Base-by-base conservation (phyloP, 2,797 vertebrate genomes). In the Girardinus metallicus region DNA sequence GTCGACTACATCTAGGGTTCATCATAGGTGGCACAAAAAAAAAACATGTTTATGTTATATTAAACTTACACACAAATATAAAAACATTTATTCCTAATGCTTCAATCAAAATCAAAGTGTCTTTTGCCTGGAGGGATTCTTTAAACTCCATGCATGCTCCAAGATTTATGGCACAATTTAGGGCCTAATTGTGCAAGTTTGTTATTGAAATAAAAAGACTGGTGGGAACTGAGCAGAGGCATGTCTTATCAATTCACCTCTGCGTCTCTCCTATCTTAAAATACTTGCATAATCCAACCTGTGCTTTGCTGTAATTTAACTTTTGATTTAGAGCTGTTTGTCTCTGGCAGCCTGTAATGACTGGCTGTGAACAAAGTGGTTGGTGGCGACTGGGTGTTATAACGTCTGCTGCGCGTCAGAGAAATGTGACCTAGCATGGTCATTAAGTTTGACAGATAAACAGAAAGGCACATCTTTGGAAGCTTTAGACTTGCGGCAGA, bases 151-250 rank as follows among this genome's bases (percentile, higher is more conserved):
- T 88, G 90, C 82, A 74, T 93, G 85, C 88, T 90, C 82, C 77
- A 91, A 93, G 92, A 94, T 95, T 95, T 94, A 94, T 92, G 82
- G 53, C 79, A 43, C 87, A 94, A 91, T 93, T 95, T 91, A 92
- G 87, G 90, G 94, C 87, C 91, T 94, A 94, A 95, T 95, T 95
- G 93, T 93, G 86, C 47, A 73, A 85, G 70, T 94, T 94, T 94
- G 91, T 94, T 95, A 93, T 92, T 93, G 88, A 90, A 93, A 91
- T 95, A 92, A 10, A 89, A 95, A 95, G 89, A 93, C 93, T 94
- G 89, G 92, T 94, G 92, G 88, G 85, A 90, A 91, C 93, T 84
- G 80, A 90, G 93, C 86, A 57, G 85, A 90, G 90, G 80, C 94
- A 94, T 93, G 93, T 94, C 95, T 91, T 93, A 88, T 95, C 91